These are phyloP conservation scores for Tragelaphus eurycerus DNA, from an alignment of 2,797 vertebrate genomes.

Conservation along the genomic window DNA sequence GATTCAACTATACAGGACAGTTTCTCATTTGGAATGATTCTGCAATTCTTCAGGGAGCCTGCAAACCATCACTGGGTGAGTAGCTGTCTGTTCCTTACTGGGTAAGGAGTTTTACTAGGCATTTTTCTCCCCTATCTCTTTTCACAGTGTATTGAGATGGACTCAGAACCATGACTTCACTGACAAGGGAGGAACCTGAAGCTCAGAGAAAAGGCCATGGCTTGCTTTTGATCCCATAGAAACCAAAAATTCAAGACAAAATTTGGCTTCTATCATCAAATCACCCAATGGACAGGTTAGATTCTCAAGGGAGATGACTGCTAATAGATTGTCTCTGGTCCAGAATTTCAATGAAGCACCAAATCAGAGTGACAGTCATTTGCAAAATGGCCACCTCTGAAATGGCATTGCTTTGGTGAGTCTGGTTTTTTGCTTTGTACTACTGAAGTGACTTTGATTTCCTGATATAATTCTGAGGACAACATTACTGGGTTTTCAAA, in stretches of 20 bases:
- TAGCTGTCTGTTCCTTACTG: background rate
- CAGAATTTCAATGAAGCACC: background rate
- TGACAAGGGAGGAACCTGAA: background rate
- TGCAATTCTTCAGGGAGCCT: background rate
- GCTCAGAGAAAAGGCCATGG: background rate
- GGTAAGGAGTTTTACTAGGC: background rate
- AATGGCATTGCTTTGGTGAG: background rate
- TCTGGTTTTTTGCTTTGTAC: background rate
- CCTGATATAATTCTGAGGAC: background rate
- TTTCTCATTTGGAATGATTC: background rate
- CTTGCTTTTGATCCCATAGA: background rate
- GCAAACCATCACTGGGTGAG: background rate
- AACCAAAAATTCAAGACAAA: background rate
- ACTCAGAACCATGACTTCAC: background rate
- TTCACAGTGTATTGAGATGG: background rate
- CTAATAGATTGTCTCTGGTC: background rate
- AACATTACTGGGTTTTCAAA: background rate
- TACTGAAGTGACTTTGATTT: background rate
- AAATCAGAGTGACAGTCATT: background rate
- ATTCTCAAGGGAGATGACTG: background rate
- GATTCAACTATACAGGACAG: background rate
- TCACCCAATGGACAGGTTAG: background rate
- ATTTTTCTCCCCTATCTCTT: background rate
- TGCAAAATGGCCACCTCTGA: background rate
- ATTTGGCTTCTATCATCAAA: background rate